Evolutionary conservation across 2,113 vertebrate species (phyloP).

Genomic region (Aspiorhynchus laticeps): DNA sequence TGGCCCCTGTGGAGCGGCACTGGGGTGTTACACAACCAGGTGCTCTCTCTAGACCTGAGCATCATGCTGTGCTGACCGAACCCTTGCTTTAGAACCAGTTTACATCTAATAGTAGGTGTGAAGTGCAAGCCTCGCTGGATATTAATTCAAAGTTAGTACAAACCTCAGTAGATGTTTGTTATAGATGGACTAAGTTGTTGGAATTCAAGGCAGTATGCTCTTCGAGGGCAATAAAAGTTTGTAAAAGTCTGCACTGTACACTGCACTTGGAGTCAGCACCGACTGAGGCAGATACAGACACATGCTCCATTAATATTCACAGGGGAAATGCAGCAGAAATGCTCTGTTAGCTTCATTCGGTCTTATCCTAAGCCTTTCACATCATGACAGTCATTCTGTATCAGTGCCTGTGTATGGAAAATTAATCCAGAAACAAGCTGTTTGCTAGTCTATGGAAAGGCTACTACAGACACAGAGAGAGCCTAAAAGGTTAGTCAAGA

Average conservation of each 20-base stretch:
- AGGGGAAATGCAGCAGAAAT: slow-evolving; percentile 44
- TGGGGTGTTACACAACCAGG: slow-evolving; percentile 57
- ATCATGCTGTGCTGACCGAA: slow-evolving; percentile 31
- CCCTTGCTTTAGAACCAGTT: slow-evolving; percentile 14
- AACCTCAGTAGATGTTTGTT: not conserved
- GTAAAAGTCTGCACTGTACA: slow-evolving; percentile 9
- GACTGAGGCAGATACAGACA: not conserved
- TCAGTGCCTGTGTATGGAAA: slow-evolving; percentile 22
- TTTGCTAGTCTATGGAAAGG: not conserved
- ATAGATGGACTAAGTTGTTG: not conserved
- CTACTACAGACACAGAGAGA: not conserved
- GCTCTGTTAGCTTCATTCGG: slow-evolving; percentile 49
- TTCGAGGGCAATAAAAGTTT: not conserved
- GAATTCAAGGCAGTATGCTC: not conserved
- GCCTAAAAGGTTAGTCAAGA: not conserved
- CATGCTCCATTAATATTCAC: slow-evolving; percentile 39
- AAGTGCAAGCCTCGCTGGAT: not conserved
- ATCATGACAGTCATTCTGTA: slow-evolving; percentile 51
- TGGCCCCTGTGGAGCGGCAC: slow-evolving; percentile 66
- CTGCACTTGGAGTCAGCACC: not conserved
- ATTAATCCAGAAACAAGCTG: slow-evolving; percentile 50
- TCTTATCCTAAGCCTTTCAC: slow-evolving; percentile 41
- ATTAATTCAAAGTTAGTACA: not conserved
- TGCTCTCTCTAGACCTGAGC: slow-evolving; percentile 52
- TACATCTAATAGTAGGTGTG: not conserved